phyloP scores from a whole-genome alignment of 2,888 invertebrate genomes.

The Seira musarum region DNA sequence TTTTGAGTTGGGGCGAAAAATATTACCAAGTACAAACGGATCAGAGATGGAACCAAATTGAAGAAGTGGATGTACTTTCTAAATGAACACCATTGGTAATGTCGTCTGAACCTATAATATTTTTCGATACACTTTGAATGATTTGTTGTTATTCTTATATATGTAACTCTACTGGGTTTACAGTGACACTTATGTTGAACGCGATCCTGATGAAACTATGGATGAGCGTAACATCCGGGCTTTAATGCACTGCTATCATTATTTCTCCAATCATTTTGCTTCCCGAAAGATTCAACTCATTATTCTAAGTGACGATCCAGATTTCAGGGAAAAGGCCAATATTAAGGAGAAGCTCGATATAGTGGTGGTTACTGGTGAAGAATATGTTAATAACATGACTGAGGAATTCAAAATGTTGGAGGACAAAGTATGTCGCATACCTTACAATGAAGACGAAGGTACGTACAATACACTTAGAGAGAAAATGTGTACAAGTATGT shows the following conservation, averaged over 20 bases:
- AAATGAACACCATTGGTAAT: slow-evolving; percentile 97
- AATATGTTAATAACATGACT: slow-evolving; percentile 62
- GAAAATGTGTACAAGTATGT: too few relatives aligned
- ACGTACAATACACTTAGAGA: slow-evolving; percentile 19
- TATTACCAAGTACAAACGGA: slow-evolving; percentile 88
- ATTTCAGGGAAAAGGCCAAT: slow-evolving; percentile 50
- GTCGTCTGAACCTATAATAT: too few relatives aligned
- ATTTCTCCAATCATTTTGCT: slow-evolving; percentile 61
- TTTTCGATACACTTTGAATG: too few relatives aligned
- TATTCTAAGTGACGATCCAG: slow-evolving; percentile 67
- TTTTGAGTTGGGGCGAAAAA: slow-evolving; percentile 86
- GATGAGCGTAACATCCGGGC: slow-evolving; percentile 96
- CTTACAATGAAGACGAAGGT: slow-evolving; percentile 68
- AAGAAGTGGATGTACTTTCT: slow-evolving; percentile 93
- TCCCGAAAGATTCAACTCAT: slow-evolving; percentile 57
- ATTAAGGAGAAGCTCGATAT: neutral
- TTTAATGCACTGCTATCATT: slow-evolving; percentile 74
- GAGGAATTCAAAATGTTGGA: slow-evolving; percentile 64
- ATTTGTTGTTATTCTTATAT: too few relatives aligned
- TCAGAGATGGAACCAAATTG: slow-evolving; percentile 85
- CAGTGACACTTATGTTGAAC: slow-evolving; percentile 90
- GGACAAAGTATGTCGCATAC: slow-evolving; percentile 68
- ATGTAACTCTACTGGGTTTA: slow-evolving; percentile 69
- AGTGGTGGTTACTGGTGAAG: slow-evolving; percentile 56
- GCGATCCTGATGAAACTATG: slow-evolving; percentile 84